Conservation (phyloP, 1,140 invertebrate genomes). For the Venustaconcha ellipsiformis region DNA sequence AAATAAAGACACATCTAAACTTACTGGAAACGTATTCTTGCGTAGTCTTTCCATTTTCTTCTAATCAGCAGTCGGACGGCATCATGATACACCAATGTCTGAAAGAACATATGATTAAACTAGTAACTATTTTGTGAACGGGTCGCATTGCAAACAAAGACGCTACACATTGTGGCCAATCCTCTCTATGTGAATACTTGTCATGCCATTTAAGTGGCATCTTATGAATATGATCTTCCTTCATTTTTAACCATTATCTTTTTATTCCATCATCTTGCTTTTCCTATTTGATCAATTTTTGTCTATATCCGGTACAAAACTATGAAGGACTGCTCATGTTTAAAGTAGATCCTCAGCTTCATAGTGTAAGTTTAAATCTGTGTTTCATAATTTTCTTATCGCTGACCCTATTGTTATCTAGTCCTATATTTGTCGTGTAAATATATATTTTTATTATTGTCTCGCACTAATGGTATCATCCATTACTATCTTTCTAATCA, state of each 20-base stretch:
- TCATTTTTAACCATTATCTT: too few relatives aligned
- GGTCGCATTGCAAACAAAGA: not conserved
- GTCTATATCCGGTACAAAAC: not conserved
- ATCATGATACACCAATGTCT: slow-evolving; percentile 55
- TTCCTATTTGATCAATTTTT: too few relatives aligned
- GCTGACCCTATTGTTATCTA: not conserved
- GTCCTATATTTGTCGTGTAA: not conserved
- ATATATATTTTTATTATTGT: too few relatives aligned
- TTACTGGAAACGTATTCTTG: slow-evolving; percentile 52
- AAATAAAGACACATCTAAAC: not conserved
- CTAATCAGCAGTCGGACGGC: slow-evolving; percentile 51
- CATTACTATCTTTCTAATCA: too few relatives aligned
- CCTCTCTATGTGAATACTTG: not conserved
- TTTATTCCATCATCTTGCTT: too few relatives aligned
- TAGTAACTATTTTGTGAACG: too few relatives aligned
- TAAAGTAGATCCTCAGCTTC: too few relatives aligned
- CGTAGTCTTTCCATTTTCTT: slow-evolving; percentile 58
- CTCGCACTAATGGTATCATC: too few relatives aligned
- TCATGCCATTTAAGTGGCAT: not conserved
- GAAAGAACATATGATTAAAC: slow-evolving; percentile 4
- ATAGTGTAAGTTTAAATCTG: too few relatives aligned
- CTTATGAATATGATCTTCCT: too few relatives aligned
- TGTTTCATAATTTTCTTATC: not conserved
- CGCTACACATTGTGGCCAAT: too few relatives aligned
- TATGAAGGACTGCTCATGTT: not conserved